Base-by-base conservation (phyloP, 2,113 vertebrate species). In the Ahaetulla prasina region DNA sequence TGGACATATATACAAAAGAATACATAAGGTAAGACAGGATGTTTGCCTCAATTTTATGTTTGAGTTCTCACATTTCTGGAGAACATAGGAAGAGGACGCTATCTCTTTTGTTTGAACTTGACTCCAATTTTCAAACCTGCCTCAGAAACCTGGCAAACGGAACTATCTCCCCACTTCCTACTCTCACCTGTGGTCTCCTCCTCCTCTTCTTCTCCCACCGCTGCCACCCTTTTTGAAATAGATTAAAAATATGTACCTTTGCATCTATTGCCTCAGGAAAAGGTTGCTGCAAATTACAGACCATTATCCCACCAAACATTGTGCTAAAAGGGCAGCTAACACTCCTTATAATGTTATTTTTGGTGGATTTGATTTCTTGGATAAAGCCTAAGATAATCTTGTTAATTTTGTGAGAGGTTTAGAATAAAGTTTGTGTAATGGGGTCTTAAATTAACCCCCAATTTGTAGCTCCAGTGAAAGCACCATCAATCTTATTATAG, bases 401-500 rank as follows among this genome's bases (percentile, higher is more conserved):
- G 45, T 92, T 93, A 94, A 91, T n/a, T 93, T 87, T 30, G 68
- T 90, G 57, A 90, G 91, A 95, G 74, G 39, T 2, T 25, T 92
- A 86, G 10, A 89, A 54, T 16, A 89, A 92, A 92, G 54, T 43
- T 49, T 85, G n/a, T 23, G 92, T 88, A 74, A 86, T 10, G 25
- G 60, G 9, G 85, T 55, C 53, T 85, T 27, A 22, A 2, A 49
- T 74, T 68, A 89, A 92, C 92, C 93, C 43, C 25, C 94, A 95
- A 91, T 89, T 88, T n/a, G 90, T 90, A 87, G 53, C 94, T 94
- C 93, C 39, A 91, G 93, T 94, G 47, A 93, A 92, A 85, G 57
- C 3, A 89, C 43, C 23, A 94, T 92, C 89, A 89, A 84, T 92
- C 88, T 85, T 55, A 92, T 94, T 94, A 94, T 93, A 95, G 94